phyloP scores from a whole-genome alignment of 2,888 invertebrate genomes.

The Acleris laterana region DNA sequence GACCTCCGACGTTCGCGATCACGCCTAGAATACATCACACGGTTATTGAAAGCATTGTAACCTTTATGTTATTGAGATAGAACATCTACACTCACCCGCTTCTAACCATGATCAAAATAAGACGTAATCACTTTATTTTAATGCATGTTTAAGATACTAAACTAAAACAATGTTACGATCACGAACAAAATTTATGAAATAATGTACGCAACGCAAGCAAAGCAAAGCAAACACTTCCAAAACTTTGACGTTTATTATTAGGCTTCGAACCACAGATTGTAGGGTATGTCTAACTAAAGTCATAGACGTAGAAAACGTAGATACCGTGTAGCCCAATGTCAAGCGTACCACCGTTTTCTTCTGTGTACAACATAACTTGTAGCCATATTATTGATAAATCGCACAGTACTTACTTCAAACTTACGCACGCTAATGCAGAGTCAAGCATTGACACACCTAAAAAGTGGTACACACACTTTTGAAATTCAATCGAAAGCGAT shows the following conservation, averaged over 20 bases:
- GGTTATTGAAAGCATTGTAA: neutral
- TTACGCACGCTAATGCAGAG: too few relatives aligned
- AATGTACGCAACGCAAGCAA: conserved; percentile 17
- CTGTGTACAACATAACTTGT: too few relatives aligned
- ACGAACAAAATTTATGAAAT: neutral
- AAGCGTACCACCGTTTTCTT: too few relatives aligned
- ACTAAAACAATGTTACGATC: conserved; percentile 13
- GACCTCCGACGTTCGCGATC: conserved; percentile 84
- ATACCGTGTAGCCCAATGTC: too few relatives aligned
- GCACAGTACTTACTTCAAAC: too few relatives aligned
- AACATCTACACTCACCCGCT: conserved; percentile 63
- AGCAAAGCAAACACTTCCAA: conserved; percentile 6
- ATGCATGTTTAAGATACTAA: conserved; percentile 15
- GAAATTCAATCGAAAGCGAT: too few relatives aligned
- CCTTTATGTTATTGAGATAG: neutral
- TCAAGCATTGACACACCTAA: too few relatives aligned
- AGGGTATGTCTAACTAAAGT: too few relatives aligned
- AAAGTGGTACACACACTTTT: too few relatives aligned
- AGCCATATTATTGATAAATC: too few relatives aligned
- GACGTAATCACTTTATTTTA: conserved; percentile 1
- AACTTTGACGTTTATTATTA: conserved; percentile 14
- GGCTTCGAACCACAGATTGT: neutral
- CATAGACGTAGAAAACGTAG: too few relatives aligned
- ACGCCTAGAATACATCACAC: conserved; percentile 55
- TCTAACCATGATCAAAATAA: conserved; percentile 60